phyloP scores from a whole-genome alignment of 1,140 invertebrate species.

The Drosophila sp. region DNA sequence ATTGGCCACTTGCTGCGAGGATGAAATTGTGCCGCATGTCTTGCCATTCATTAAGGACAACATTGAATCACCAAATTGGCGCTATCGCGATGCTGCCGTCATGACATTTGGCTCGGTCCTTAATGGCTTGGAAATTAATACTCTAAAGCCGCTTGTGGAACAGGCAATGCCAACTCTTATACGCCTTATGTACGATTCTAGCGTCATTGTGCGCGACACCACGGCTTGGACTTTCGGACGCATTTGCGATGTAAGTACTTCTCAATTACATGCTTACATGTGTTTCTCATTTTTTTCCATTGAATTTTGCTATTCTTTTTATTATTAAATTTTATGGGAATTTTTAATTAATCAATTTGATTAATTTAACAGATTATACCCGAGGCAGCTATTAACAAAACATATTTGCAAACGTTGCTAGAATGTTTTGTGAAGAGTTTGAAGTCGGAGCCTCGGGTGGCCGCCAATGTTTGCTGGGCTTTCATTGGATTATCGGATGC shows the following conservation, averaged over 20 bases:
- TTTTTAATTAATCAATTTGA: neutral
- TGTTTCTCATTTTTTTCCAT: too few species aligned
- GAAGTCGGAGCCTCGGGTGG: conserved; percentile 96
- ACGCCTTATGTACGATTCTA: conserved; percentile 95
- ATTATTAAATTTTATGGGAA: neutral
- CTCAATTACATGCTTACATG: too few species aligned
- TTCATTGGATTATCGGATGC: conserved; percentile 99
- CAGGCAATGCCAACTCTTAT: conserved; percentile 98
- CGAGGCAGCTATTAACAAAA: conserved; percentile 96
- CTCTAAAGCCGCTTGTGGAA: conserved; percentile 96
- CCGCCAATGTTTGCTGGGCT: conserved; percentile 99
- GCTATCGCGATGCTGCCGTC: conserved; percentile 97
- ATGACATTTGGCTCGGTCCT: conserved; percentile 99
- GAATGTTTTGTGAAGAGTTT: conserved; percentile 95
- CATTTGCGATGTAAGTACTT: conserved; percentile 91
- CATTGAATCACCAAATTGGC: conserved; percentile 97
- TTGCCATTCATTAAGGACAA: conserved; percentile 98
- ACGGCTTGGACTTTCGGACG: conserved; percentile 99
- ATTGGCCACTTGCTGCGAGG: conserved; percentile 97
- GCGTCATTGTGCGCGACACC: conserved; percentile 97
- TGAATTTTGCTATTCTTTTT: too few species aligned
- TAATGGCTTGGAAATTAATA: conserved; percentile 94
- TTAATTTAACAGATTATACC: conserved; percentile 89
- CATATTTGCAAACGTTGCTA: conserved; percentile 92
- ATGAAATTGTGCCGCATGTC: conserved; percentile 97